phyloP scores from a whole-genome alignment of 2,113 vertebrate species.

The Rhinichthys klamathensis region DNA sequence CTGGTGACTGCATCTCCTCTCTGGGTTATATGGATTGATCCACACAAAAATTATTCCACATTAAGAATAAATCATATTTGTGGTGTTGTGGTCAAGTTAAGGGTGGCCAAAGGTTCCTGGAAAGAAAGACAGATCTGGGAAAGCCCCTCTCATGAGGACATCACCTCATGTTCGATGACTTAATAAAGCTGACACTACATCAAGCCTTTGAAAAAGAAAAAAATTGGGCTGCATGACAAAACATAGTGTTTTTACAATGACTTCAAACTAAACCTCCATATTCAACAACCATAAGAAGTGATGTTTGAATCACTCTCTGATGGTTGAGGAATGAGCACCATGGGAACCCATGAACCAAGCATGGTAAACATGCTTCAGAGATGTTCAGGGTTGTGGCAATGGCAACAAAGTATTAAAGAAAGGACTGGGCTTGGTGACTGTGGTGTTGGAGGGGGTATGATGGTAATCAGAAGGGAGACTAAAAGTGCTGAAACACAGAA shows the following conservation, averaged over 20 bases:
- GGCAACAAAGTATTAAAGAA: conserved; percentile 3
- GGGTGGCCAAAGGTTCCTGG: conserved; percentile 5
- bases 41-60: neutral
- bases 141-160: neutral
- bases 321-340: neutral
- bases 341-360: conserved; percentile 16
- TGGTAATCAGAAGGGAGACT: neutral
- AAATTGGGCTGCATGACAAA: neutral
- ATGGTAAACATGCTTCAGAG: conserved; percentile 16
- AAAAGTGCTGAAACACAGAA: too few species aligned
- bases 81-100: conserved; percentile 7
- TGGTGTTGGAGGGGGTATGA: neutral
- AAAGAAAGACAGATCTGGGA: conserved; percentile 14
- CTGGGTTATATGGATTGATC: neutral
- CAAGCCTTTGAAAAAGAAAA: neutral
- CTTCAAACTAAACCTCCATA: neutral
- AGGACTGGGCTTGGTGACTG: neutral
- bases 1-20: neutral
- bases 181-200: neutral
- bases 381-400: conserved; percentile 2
- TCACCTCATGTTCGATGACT: neutral
- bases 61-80: neutral
- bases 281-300: neutral
- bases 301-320: conserved; percentile 17
- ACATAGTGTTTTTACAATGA: conserved; percentile 2